Conservation (phyloP, 1,140 invertebrate species). For the Drosophila melanica region DNA sequence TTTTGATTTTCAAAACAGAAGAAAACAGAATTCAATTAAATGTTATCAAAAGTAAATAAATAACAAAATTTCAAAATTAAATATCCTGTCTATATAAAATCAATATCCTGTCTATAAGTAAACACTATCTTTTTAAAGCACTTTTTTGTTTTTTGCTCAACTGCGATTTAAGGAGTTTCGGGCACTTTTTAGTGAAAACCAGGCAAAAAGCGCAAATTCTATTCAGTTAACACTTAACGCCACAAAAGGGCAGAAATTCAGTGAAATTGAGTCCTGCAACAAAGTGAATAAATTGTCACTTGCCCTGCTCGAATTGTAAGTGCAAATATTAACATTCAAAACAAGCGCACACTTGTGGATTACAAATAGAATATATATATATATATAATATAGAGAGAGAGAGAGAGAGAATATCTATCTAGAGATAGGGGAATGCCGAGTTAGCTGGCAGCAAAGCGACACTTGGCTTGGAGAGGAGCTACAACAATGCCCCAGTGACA, state of each 20-base stretch:
- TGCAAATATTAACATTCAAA: conserved; percentile 82
- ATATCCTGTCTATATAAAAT: too few relatives aligned
- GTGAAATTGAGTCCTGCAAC: conserved; percentile 68
- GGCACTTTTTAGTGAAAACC: background rate
- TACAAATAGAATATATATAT: conserved; percentile 32
- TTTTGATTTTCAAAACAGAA: background rate
- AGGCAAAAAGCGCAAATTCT: conserved; percentile 48
- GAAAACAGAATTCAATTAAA: too few relatives aligned
- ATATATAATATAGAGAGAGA: conserved; percentile 10
- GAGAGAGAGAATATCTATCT: background rate
- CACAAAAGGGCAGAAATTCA: conserved; percentile 47
- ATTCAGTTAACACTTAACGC: conserved; percentile 52
- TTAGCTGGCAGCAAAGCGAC: conserved; percentile 5
- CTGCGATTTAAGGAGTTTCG: background rate
- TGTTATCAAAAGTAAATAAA: background rate
- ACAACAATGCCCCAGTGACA: conserved; percentile 58
- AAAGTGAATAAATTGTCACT: conserved; percentile 78
- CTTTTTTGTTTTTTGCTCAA: conserved; percentile 1
- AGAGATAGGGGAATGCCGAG: conserved; percentile 18
- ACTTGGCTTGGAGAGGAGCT: conserved; percentile 9
- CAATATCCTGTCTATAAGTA: background rate
- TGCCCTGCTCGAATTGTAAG: conserved; percentile 75
- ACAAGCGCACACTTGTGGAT: conserved; percentile 76
- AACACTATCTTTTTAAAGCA: background rate
- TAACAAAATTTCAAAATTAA: too few relatives aligned